Evolutionary conservation across 2,888 invertebrate species (phyloP).

Genomic region (Phytoseiulus persimilis): DNA sequence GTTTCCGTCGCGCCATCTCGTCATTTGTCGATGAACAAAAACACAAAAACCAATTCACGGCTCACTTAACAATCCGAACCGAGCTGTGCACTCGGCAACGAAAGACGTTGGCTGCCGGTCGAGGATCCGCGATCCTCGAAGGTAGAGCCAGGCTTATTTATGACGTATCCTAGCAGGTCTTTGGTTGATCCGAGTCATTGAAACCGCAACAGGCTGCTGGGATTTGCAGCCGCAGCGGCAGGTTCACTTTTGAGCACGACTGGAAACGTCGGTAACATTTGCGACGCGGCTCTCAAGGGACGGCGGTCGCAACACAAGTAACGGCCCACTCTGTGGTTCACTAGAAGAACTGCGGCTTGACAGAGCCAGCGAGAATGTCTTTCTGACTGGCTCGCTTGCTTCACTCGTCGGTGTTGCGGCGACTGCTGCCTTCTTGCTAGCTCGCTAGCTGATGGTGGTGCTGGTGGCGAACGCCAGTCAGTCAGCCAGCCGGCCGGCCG

Average conservation of each 20-base stretch:
- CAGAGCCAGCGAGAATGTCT: background rate
- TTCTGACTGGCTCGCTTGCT: background rate
- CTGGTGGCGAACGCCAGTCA: background rate
- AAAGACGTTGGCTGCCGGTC: background rate
- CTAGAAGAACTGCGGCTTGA: background rate
- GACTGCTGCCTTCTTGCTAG: background rate
- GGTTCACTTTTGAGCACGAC: background rate
- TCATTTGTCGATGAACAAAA: background rate
- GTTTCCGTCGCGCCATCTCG: background rate
- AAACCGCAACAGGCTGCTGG: background rate
- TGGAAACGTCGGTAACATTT: background rate
- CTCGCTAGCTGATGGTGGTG: background rate
- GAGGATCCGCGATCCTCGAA: background rate
- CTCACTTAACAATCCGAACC: background rate
- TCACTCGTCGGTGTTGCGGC: background rate
- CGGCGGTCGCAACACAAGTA: background rate
- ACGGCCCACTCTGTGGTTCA: background rate
- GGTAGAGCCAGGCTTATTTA: background rate
- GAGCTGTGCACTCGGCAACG: background rate
- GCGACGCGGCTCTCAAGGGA: background rate
- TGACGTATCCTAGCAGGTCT: background rate
- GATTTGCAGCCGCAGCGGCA: background rate
- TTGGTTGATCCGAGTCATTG: background rate
- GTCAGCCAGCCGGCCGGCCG: background rate
- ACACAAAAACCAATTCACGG: background rate